phyloP scores from a whole-genome alignment of 2,888 invertebrate genomes.

The Hymenopus coronatus region DNA sequence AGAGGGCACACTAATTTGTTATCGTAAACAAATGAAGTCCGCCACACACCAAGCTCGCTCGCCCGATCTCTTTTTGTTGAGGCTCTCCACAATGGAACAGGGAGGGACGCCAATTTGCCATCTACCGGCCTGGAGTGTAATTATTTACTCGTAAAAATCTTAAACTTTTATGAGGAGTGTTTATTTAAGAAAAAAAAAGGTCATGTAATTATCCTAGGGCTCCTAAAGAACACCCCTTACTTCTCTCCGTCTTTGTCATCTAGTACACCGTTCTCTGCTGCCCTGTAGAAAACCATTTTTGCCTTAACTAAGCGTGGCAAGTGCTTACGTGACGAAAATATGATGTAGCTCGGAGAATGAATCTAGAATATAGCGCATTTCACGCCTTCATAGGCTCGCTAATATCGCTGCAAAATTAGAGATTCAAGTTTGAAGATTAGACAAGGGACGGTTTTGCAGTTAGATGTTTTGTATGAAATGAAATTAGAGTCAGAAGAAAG shows the following conservation, averaged over 20 bases:
- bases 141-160: conserved; percentile 13
- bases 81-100: background rate
- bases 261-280: background rate
- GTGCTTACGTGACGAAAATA: background rate
- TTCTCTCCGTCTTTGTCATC: background rate
- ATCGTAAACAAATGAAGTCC: conserved; percentile 9
- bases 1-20: conserved; percentile 19
- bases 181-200: background rate
- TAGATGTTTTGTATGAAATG: background rate
- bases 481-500: background rate
- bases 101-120: conserved; percentile 12
- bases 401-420: background rate
- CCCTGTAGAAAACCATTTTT: background rate
- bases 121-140: background rate
- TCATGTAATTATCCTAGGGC: background rate
- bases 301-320: background rate
- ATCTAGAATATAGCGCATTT: background rate
- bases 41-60: background rate
- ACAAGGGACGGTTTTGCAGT: too few relatives aligned
- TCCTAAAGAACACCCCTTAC: background rate
- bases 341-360: background rate
- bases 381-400: background rate
- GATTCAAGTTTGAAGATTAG: too few relatives aligned
- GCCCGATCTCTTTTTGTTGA: background rate
- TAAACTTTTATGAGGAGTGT: background rate